These are phyloP conservation scores for Anticlea derivata DNA, from an alignment of 2,888 invertebrate species.

Conservation along the genomic window DNA sequence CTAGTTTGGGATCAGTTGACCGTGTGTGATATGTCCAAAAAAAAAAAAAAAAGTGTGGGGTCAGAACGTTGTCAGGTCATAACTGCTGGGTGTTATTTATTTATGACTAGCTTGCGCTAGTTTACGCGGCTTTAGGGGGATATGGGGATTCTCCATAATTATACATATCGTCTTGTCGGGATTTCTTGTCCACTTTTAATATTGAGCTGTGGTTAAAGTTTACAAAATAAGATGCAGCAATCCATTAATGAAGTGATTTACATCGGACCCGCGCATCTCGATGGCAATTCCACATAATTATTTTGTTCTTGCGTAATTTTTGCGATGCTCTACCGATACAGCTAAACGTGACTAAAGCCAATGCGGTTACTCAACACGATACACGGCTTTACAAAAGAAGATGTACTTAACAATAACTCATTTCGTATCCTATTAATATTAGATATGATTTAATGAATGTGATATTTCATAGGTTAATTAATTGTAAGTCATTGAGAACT, in stretches of 20 bases:
- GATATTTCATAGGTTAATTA: constrained; percentile 57
- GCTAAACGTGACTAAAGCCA: constrained; percentile 73
- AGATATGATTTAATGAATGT: constrained; percentile 65
- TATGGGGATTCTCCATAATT: too few species aligned
- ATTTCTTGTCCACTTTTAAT: neutral
- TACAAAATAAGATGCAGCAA: constrained; percentile 12
- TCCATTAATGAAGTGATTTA: constrained; percentile 17
- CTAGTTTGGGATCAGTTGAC: too few species aligned
- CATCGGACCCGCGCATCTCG: constrained; percentile 25
- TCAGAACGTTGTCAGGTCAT: too few species aligned
- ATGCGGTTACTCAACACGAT: constrained; percentile 67
- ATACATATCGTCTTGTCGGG: neutral
- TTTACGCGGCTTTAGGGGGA: too few species aligned
- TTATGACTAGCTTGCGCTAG: too few species aligned
- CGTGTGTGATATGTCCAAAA: too few species aligned
- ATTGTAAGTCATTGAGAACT: constrained; percentile 38
- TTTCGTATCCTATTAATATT: constrained; percentile 69
- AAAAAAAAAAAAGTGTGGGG: too few species aligned
- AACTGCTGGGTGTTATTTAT: too few species aligned
- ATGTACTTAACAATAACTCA: constrained; percentile 65
- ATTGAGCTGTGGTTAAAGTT: neutral
- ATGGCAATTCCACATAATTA: constrained; percentile 45
- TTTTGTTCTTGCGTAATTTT: constrained; percentile 60
- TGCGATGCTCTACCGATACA: constrained; percentile 65
- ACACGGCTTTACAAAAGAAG: constrained; percentile 65